Conservation (phyloP, 2,888 invertebrate species). For the Hemithea aestivaria region DNA sequence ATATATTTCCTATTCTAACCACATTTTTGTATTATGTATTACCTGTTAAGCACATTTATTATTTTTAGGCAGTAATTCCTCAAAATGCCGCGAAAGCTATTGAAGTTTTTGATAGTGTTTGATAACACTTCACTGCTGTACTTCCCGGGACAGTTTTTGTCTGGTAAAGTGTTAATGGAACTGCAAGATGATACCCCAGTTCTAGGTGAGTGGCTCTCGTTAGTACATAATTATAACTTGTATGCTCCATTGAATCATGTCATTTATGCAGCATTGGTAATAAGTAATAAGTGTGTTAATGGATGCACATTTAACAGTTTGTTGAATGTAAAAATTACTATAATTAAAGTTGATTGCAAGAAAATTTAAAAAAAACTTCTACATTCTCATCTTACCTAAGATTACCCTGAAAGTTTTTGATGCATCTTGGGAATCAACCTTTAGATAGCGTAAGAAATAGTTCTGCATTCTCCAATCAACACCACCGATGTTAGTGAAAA, state of each 20-base stretch:
- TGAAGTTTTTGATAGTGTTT: constrained; percentile 95
- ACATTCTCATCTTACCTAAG: too few species aligned
- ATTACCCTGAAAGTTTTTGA: too few species aligned
- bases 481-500: too few species aligned
- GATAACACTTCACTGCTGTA: constrained; percentile 95
- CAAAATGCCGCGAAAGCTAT: constrained; percentile 90
- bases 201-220: constrained; percentile 79
- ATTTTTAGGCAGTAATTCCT: constrained; percentile 5
- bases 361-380: too few species aligned
- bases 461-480: too few species aligned
- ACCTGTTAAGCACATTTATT: constrained; percentile 1
- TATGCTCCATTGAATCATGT: constrained; percentile 8
- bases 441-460: too few species aligned
- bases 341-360: too few species aligned
- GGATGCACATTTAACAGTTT: constrained; percentile 1
- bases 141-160: constrained; percentile 95
- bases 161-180: constrained; percentile 94
- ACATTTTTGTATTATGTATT: constrained; percentile 8
- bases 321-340: too few species aligned
- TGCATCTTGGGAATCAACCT: too few species aligned
- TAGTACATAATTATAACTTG: constrained; percentile 12
- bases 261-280: constrained; percentile 9
- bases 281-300: constrained; percentile 3
- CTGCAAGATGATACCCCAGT: constrained; percentile 95
- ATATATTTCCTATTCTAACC: constrained; percentile 2